Evolutionary conservation across 2,797 vertebrate genomes (phyloP).

Genomic region (Bufotes viridis): DNA sequence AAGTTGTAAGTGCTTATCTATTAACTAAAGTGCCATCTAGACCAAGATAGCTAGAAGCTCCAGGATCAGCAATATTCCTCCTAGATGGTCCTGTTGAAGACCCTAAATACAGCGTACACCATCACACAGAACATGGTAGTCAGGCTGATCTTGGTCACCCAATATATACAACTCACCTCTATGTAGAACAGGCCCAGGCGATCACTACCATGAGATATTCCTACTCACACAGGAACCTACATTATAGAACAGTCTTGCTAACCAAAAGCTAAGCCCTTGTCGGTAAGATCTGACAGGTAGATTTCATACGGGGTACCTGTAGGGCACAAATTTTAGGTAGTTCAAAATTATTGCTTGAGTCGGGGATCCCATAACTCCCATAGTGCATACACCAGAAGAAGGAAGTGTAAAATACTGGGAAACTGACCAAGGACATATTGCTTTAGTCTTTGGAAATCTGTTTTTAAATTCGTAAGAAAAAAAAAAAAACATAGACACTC

Average conservation of each 20-base stretch:
- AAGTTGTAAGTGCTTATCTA: slow-evolving; percentile 2
- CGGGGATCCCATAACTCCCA: neutral
- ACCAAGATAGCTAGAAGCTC: neutral
- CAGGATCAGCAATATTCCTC: neutral
- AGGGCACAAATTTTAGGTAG: slow-evolving; percentile 29
- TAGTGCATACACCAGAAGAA: slow-evolving; percentile 37
- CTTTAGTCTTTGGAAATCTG: slow-evolving; percentile 53
- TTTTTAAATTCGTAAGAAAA: slow-evolving; percentile 15
- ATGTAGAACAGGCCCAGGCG: no score
- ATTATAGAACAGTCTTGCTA: neutral
- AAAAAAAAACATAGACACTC: neutral
- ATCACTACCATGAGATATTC: no score
- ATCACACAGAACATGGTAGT: neutral
- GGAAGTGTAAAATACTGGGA: neutral
- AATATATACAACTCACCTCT: neutral
- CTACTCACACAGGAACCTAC: neutral
- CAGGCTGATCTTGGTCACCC: neutral
- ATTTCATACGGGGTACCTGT: neutral
- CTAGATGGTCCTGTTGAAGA: neutral
- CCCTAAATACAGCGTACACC: neutral
- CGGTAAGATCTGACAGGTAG: neutral
- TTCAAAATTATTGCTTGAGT: slow-evolving; percentile 55
- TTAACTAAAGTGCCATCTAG: neutral
- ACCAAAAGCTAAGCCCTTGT: neutral
- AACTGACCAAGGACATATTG: slow-evolving; percentile 43